Conservation (phyloP, 2,888 invertebrate genomes). For the Pelosia muscerda region DNA sequence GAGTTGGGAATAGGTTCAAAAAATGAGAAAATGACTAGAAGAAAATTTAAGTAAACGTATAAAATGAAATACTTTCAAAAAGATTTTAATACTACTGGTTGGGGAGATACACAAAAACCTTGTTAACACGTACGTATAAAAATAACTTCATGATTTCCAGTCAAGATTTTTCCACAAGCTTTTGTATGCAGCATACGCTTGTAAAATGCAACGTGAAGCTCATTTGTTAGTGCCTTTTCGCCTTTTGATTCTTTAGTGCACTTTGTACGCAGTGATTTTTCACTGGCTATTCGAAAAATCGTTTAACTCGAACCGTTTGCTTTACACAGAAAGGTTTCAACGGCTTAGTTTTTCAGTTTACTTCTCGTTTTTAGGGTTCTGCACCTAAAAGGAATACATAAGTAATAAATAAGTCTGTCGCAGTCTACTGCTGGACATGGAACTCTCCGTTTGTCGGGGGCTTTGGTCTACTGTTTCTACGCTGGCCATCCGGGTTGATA, state of each 20-base stretch:
- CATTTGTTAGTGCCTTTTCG: slow-evolving; percentile 37
- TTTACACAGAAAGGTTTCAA: not conserved
- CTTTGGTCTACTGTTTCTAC: no score
- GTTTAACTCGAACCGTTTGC: not conserved
- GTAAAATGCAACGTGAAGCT: slow-evolving; percentile 28
- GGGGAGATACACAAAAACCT: not conserved
- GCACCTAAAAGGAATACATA: no score
- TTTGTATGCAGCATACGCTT: slow-evolving; percentile 29
- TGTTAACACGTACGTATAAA: slow-evolving; percentile 25
- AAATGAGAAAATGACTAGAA: no score
- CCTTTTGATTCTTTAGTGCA: slow-evolving; percentile 43
- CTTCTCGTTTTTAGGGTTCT: not conserved
- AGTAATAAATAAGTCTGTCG: no score
- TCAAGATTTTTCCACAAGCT: slow-evolving; percentile 38
- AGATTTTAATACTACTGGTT: not conserved
- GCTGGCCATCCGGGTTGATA: no score
- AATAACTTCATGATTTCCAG: slow-evolving; percentile 49
- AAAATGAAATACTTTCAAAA: no score
- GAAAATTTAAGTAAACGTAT: no score
- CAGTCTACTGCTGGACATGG: no score
- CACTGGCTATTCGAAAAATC: not conserved
- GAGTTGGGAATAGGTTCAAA: no score
- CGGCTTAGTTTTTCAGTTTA: not conserved
- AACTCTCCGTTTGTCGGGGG: no score
- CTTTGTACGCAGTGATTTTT: slow-evolving; percentile 18